Percentiles rank a stretch among this genome's conserved stretches.
Conservation (phyloP, 2,888 invertebrate species). For the Glyphotaelius pellucidus region DNA sequence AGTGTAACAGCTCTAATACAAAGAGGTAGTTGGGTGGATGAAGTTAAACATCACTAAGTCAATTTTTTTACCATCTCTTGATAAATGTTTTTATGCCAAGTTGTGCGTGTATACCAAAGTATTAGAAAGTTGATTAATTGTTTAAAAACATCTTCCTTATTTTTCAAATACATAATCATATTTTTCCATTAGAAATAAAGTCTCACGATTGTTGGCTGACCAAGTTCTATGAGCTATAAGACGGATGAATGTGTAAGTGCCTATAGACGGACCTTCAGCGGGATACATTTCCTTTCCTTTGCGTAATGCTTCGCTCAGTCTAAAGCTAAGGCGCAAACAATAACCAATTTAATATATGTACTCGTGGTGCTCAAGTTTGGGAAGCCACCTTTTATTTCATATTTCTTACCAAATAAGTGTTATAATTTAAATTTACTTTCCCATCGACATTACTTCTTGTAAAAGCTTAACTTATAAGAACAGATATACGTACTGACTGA, state of each 20-base stretch:
- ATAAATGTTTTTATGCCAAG: constrained; percentile 52
- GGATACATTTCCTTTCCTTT: constrained; percentile 20
- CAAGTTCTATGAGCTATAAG: constrained; percentile 38
- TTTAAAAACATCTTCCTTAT: constrained; percentile 49
- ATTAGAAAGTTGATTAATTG: constrained; percentile 41
- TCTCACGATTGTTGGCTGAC: constrained; percentile 33
- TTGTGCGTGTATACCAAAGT: constrained; percentile 52
- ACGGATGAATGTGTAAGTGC: constrained; percentile 38
- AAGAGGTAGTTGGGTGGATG: constrained; percentile 13
- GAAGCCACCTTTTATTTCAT: not conserved
- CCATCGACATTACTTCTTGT: not conserved
- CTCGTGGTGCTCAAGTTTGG: not conserved
- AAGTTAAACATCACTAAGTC: constrained; percentile 48
- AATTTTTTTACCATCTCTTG: constrained; percentile 53
- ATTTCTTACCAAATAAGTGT: constrained; percentile 3
- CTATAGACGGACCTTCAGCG: constrained; percentile 41
- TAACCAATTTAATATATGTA: not conserved
- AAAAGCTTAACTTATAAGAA: not conserved
- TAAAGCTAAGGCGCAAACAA: not conserved
- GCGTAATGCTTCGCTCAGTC: not conserved
- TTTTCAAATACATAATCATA: constrained; percentile 45
- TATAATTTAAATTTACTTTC: not conserved
- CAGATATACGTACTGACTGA: constrained; percentile 20
- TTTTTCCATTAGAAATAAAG: constrained; percentile 43
- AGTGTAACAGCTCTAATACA: constrained; percentile 15